Evolutionary conservation across 2,113 vertebrate species (phyloP).

Genomic region (Microcebus ravelobensis): DNA sequence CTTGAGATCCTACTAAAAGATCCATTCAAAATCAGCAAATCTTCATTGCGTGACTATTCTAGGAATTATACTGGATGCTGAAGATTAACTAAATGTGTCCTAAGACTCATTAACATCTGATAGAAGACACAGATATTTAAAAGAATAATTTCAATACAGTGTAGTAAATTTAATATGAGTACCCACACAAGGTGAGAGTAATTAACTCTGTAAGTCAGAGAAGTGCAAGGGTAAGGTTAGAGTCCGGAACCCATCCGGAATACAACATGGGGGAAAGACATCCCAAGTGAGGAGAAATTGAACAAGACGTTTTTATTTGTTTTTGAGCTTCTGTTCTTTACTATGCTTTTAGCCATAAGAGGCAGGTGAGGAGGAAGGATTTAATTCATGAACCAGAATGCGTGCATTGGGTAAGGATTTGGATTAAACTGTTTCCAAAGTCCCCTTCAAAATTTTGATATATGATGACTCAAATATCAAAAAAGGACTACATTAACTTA

Average conservation of each 20-base stretch:
- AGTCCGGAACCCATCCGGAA: not conserved
- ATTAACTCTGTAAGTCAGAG: not conserved
- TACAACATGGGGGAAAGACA: not conserved
- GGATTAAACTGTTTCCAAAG: conserved; percentile 24
- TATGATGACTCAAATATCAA: conserved; percentile 53
- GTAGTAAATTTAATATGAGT: not conserved
- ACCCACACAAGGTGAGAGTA: not conserved
- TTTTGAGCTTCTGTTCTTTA: not conserved
- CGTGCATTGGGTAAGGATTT: not conserved
- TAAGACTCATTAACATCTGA: not conserved
- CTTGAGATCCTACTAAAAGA: not conserved
- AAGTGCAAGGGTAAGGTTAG: not conserved
- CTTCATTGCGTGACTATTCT: not conserved
- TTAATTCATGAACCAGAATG: not conserved
- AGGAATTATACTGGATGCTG: not conserved
- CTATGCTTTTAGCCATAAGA: not conserved
- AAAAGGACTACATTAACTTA: conserved; percentile 56
- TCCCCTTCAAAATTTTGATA: conserved; percentile 22
- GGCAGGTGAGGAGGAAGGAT: not conserved
- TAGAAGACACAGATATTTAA: not conserved
- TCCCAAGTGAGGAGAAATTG: not conserved
- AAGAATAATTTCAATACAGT: not conserved
- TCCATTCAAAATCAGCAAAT: not conserved
- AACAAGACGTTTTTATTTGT: not conserved
- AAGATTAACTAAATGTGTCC: conserved; percentile 30